Evolutionary conservation across 1,140 invertebrate species (phyloP).

Genomic region (Trichoplusia ni): DNA sequence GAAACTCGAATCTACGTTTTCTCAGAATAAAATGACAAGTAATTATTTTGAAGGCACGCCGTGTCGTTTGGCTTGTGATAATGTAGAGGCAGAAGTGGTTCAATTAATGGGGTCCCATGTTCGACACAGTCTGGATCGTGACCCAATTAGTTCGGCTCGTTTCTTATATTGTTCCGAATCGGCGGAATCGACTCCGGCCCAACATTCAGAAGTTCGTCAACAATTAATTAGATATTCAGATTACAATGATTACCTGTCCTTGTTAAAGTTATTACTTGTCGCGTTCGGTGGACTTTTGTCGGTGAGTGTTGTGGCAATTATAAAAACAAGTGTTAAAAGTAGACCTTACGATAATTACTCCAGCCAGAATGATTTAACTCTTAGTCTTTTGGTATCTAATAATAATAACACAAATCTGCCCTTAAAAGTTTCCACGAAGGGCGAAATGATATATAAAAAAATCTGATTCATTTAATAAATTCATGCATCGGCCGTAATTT

Average conservation of each 20-base stretch:
- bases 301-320: no score
- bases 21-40: slow-evolving; percentile 43
- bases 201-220: slow-evolving; percentile 14
- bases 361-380: no score
- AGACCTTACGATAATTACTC: no score
- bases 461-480: no score
- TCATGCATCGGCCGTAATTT: background rate
- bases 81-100: slow-evolving; percentile 57
- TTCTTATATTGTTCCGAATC: slow-evolving; percentile 47
- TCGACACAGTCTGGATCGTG: slow-evolving; percentile 60
- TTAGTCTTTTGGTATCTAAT: no score
- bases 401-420: no score
- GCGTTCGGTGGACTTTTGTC: no score
- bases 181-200: slow-evolving; percentile 38
- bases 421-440: no score
- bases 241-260: no score
- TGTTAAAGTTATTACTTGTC: slow-evolving; percentile 3
- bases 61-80: slow-evolving; percentile 41
- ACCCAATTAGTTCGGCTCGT: slow-evolving; percentile 62
- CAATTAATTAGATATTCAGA: slow-evolving; percentile 24
- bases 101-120: slow-evolving; percentile 64
- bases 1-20: slow-evolving; percentile 44
- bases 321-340: no score
- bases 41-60: slow-evolving; percentile 48
- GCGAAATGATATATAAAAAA: no score